A percentile compares a stretch with the other conserved stretches of the same genome.
These are phyloP conservation scores for Siderastrea siderea DNA, from an alignment of 92 coral and sea anemone species.

Conservation along the genomic window DNA sequence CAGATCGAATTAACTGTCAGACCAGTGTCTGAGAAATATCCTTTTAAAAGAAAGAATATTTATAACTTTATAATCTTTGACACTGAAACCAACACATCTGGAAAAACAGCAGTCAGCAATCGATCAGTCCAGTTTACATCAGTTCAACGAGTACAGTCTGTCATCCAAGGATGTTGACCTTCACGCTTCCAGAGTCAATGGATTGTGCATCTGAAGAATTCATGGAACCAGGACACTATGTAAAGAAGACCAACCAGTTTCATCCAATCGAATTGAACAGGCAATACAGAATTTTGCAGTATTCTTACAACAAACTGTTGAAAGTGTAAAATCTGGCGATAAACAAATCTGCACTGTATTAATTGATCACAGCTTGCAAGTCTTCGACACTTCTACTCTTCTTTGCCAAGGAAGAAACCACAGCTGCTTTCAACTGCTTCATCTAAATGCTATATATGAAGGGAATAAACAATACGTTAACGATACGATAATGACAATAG, in stretches of 20 bases:
- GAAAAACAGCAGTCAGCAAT: conserved; percentile 30
- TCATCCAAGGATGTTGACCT: conserved; percentile 55
- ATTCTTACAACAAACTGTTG: conserved; percentile 1
- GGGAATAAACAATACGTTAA: no score
- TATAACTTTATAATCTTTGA: neutral
- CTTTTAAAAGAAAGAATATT: neutral
- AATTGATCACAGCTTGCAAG: conserved; percentile 62
- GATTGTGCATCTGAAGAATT: conserved; percentile 36
- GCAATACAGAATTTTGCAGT: conserved; percentile 7
- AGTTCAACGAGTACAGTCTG: conserved; percentile 39
- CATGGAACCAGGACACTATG: conserved; percentile 56
- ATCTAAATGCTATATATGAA: no score
- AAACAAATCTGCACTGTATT: conserved; percentile 39
- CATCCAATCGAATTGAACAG: conserved; percentile 40
- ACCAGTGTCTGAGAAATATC: neutral
- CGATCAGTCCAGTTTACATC: conserved; percentile 25
- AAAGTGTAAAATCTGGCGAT: conserved; percentile 1
- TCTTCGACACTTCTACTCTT: conserved; percentile 60
- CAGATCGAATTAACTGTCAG: neutral
- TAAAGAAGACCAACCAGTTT: conserved; percentile 59
- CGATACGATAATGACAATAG: no score
- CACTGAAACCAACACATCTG: neutral
- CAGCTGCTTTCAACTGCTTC: no score
- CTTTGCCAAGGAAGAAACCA: conserved; percentile 51
- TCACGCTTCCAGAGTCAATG: conserved; percentile 54